Base-by-base conservation (phyloP, 2,113 vertebrate genomes). In the Lipotes vexillifer region DNA sequence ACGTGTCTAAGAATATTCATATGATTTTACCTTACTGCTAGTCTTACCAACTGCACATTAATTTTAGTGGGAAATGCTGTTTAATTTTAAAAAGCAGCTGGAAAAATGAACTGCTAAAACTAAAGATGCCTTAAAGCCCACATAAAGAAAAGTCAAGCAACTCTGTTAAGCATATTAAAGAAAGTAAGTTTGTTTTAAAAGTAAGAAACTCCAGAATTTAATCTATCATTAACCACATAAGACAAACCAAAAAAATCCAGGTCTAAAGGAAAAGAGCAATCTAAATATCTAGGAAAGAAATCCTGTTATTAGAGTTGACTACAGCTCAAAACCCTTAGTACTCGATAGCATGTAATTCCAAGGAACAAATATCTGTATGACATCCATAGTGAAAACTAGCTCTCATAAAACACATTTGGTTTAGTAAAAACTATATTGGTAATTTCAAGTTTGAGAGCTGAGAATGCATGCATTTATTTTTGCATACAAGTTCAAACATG, bases 81-180 rank as follows among this genome's bases (percentile, higher is more conserved):
- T 63, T 82, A 93, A 87, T 87, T 96, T 83, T 49, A 44, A 74
- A 83, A 81, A 52, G 38, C 5, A 11, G 9, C 12, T 31, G 4
- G 44, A 94, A 93, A 96, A 85, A 92, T 41, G 6, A 97, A 92
- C 20, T 65, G 27, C 8, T 83, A 21, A 83, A 94, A 92, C 8
- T 38, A 75, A 85, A 92, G 46, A 78, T 68, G n/a, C 15, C 38
- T 4, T 49, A 33, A 96, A 77, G 36, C 36, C 65, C 55, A 78
- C 69, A 68, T 57, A 71, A 85, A 91, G 41, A 85, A 89, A 89
- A 44, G 15, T 69, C 11, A 80, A 38, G 17, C 41, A 85, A 84
- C 63, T 81, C 18, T 85, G 27, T 92, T 65, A 90, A 61, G 8
- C 21, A 82, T 84, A 88, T 68, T 36, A 88, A 82, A 31, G 82